Conservation (phyloP, 1,140 invertebrate genomes). For the Diprion similis region DNA sequence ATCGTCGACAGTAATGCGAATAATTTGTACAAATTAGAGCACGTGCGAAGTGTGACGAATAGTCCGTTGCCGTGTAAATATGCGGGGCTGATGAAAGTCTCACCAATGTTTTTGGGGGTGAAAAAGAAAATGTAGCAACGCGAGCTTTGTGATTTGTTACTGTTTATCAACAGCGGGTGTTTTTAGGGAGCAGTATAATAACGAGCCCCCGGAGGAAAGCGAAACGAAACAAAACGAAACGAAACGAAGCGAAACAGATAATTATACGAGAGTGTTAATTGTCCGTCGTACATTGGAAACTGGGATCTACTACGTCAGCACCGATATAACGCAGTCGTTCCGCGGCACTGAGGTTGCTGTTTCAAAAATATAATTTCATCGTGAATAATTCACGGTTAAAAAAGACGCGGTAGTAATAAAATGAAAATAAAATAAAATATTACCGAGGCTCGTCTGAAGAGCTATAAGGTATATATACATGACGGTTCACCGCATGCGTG, state of each 20-base stretch:
- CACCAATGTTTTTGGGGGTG: neutral
- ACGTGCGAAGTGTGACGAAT: neutral
- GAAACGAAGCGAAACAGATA: neutral
- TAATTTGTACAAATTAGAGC: no score
- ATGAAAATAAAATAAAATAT: no score
- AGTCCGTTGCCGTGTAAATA: neutral
- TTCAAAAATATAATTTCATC: no score
- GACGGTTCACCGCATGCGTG: no score
- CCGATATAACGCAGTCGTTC: no score
- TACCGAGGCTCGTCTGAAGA: no score
- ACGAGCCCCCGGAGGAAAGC: neutral
- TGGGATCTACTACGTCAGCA: no score
- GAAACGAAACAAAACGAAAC: neutral
- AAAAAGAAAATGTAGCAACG: neutral
- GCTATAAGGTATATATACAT: no score
- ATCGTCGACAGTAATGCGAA: no score
- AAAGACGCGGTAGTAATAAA: no score
- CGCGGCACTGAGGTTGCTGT: no score
- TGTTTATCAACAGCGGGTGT: neutral
- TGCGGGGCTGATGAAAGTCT: neutral
- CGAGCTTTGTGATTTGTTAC: neutral
- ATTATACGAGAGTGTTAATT: constrained; percentile 1
- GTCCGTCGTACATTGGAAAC: neutral
- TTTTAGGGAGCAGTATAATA: neutral
- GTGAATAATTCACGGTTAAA: no score